phyloP scores from a whole-genome alignment of 2,888 invertebrate species.

The Macropis europaea region DNA sequence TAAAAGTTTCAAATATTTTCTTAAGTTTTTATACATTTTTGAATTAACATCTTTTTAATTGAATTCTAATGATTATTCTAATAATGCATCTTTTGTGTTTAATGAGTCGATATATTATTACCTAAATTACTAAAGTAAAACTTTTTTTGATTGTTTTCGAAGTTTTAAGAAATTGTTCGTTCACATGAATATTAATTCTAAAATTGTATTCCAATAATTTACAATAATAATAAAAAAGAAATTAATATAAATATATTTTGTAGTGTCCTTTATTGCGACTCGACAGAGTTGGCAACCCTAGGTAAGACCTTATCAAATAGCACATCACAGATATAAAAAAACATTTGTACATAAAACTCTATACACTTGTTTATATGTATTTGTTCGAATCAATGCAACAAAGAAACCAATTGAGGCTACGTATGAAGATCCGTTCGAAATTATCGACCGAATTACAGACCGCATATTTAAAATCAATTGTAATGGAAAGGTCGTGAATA shows the following conservation, averaged over 20 bases:
- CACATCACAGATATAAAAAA: too few relatives aligned
- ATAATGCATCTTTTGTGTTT: neutral
- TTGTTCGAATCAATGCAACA: too few relatives aligned
- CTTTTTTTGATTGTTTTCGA: neutral
- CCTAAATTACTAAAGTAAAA: neutral
- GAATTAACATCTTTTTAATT: neutral
- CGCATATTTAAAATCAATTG: too few relatives aligned
- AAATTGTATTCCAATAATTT: neutral
- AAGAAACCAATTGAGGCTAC: too few relatives aligned
- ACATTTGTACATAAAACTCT: too few relatives aligned
- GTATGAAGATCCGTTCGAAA: too few relatives aligned
- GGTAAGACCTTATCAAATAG: too few relatives aligned
- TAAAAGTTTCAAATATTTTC: neutral
- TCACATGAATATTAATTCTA: neutral
- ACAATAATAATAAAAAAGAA: neutral
- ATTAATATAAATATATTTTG: neutral
- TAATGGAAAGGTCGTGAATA: too few relatives aligned
- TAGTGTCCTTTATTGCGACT: neutral
- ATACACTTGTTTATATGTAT: too few relatives aligned
- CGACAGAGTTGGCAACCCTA: neutral
- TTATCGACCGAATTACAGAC: too few relatives aligned
- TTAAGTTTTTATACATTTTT: neutral
- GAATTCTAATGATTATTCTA: neutral
- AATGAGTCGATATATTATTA: neutral
- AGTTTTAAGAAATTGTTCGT: neutral